These are phyloP conservation scores for Drosophila trapezifrons DNA, from an alignment of 1,140 invertebrate species.

Conservation along the genomic window DNA sequence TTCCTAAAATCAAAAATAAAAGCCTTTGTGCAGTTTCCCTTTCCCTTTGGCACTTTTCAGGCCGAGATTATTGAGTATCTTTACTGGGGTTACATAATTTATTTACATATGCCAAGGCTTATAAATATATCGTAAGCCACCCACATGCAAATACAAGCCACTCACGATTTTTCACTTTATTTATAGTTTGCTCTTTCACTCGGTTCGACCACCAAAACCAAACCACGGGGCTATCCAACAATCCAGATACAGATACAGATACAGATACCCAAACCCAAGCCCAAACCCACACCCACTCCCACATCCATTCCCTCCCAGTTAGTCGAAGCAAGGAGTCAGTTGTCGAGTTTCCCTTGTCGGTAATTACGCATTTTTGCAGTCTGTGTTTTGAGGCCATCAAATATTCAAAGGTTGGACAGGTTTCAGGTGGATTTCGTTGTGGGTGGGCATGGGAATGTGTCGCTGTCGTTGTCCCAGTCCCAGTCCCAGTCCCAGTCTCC, in stretches of 20 bases:
- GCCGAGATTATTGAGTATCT: constrained; percentile 1
- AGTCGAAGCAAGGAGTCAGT: constrained; percentile 32
- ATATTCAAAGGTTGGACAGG: constrained; percentile 36
- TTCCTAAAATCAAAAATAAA: neutral
- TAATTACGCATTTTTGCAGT: constrained; percentile 61
- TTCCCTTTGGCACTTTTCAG: too few relatives aligned
- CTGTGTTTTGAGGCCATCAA: constrained; percentile 47
- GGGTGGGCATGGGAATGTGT: constrained; percentile 19
- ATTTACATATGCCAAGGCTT: constrained; percentile 18
- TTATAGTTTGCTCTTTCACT: constrained; percentile 43
- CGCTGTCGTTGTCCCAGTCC: constrained; percentile 16
- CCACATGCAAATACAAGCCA: constrained; percentile 29
- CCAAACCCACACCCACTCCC: neutral
- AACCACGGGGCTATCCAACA: neutral
- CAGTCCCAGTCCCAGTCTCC: constrained; percentile 5
- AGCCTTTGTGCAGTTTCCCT: constrained; percentile 1
- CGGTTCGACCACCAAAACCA: neutral
- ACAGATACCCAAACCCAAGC: neutral
- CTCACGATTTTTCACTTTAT: constrained; percentile 45
- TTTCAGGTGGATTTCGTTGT: constrained; percentile 16
- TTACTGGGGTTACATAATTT: constrained; percentile 32
- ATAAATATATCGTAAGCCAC: constrained; percentile 45
- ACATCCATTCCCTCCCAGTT: neutral
- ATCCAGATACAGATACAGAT: neutral
- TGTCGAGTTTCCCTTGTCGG: constrained; percentile 50